phyloP scores from a whole-genome alignment of 1,140 invertebrate genomes.

The Tetragnatha versicolor region DNA sequence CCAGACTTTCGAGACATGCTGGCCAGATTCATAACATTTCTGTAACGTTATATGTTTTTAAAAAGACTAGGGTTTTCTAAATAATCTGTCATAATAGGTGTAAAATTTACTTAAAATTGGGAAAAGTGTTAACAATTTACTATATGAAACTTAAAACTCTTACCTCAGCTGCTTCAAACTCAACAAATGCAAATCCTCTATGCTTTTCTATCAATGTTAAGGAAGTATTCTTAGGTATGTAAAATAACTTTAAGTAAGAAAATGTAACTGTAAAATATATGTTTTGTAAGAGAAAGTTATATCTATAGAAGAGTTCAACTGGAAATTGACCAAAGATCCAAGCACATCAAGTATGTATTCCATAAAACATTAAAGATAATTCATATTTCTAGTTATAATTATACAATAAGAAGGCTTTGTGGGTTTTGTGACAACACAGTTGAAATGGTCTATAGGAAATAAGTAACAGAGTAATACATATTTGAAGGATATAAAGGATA shows the following conservation, averaged over 20 bases:
- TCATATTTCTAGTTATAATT: not conserved
- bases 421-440: not conserved
- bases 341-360: not conserved
- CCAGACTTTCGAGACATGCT: no score
- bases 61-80: no score
- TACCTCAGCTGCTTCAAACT: slow-evolving; percentile 83
- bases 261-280: no score
- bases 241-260: not conserved
- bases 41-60: no score
- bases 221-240: not conserved
- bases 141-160: slow-evolving; percentile 9
- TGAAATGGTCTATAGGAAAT: not conserved
- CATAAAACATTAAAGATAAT: not conserved
- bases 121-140: not conserved
- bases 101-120: not conserved
- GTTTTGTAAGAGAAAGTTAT: no score
- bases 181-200: slow-evolving; percentile 96
- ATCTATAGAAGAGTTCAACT: not conserved
- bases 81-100: not conserved
- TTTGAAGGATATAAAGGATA: slow-evolving; percentile 60
- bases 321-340: not conserved
- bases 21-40: no score
- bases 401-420: not conserved
- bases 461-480: not conserved
- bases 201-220: slow-evolving; percentile 78